A percentile compares a stretch with the other conserved stretches of the same genome.
phyloP scores from a whole-genome alignment of 92 coral and sea anemone species.

The Galaxea fascicularis region DNA sequence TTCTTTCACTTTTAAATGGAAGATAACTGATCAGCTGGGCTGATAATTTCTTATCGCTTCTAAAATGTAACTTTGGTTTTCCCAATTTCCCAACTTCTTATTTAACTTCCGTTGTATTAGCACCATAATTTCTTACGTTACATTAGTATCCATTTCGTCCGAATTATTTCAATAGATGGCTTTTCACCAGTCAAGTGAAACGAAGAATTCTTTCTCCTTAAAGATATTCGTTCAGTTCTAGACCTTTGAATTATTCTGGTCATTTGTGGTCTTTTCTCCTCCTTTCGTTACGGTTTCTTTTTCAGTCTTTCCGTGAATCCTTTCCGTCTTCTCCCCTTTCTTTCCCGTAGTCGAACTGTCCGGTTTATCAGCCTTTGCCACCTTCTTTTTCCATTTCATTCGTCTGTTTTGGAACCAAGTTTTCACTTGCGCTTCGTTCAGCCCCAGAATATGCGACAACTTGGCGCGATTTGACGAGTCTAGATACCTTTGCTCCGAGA shows the following conservation, averaged over 20 bases:
- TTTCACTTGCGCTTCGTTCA: constrained; percentile 97
- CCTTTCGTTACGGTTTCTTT: constrained; percentile 17
- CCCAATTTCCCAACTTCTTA: constrained; percentile 38
- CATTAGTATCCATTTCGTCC: constrained; percentile 31
- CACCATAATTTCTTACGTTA: constrained; percentile 27
- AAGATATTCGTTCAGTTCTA: neutral
- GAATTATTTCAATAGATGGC: constrained; percentile 7
- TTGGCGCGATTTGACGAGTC: constrained; percentile 97
- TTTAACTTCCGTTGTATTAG: constrained; percentile 29
- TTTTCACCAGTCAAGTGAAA: neutral
- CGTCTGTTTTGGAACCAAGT: constrained; percentile 99
- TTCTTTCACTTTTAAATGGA: neutral
- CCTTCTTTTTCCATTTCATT: constrained; percentile 97
- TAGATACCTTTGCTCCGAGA: constrained; percentile 94
- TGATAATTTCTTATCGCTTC: constrained; percentile 47
- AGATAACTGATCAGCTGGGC: constrained; percentile 19
- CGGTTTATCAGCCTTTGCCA: constrained; percentile 48
- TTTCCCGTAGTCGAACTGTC: constrained; percentile 42
- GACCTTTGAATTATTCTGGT: neutral
- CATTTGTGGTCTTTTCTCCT: constrained; percentile 4
- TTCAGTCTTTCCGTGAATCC: neutral
- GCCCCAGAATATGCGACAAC: constrained; percentile 92
- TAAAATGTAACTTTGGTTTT: constrained; percentile 32
- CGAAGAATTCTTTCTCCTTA: neutral
- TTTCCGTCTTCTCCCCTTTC: constrained; percentile 23